Evolutionary conservation across 2,113 vertebrate species (phyloP), one percentile per base, ranked within the genome.

Genomic region (Probosciger aterrimus): DNA sequence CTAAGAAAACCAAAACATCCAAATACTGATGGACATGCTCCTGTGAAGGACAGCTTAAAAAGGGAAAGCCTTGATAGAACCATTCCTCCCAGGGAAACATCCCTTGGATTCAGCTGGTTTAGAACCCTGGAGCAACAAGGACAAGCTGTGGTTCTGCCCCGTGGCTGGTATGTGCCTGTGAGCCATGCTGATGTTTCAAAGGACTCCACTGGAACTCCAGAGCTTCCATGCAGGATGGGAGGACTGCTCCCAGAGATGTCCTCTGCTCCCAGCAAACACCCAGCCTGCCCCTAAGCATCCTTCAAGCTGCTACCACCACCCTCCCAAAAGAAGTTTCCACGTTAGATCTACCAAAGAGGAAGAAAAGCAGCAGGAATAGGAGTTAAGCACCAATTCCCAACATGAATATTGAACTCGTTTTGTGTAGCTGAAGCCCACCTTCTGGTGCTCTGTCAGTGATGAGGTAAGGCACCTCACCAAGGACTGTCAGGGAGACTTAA

Each of bases 171-270:
- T 6, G 0, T 11, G 44, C 71, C 78, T 6, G 5, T 24, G 62
- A 50, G 55, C 60, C 27, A 11, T 18, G 14, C 12, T 12, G 35
- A 24, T 6, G 18, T 11, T 49, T 74, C 73, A 39, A 46, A 59
- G 46, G 31, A 39, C 43, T 69, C 11, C 3, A 1, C 15, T 6
- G 30, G 37, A 82, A 73, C 20, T 43, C 44, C 53, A 25, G 23
- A 60, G 76, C 39, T 0, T 3, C 10, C 16, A 23, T 0, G 0
- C 11, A 43, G 47, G 25, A 31, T 18, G 39, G 59, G 8, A 73
- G 6, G 63, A 63, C 12, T 10, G 43, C 31, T 31, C 30, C 73
- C 50, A 70, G 62, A 31, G 27, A 23, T 6, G 23, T 18, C 47
- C 71, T 47, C 60, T 37, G 47, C 53, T 62, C 46, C 64, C 27